phyloP scores from a whole-genome alignment of 1,140 invertebrate species.

The Eulimnadia texana region DNA sequence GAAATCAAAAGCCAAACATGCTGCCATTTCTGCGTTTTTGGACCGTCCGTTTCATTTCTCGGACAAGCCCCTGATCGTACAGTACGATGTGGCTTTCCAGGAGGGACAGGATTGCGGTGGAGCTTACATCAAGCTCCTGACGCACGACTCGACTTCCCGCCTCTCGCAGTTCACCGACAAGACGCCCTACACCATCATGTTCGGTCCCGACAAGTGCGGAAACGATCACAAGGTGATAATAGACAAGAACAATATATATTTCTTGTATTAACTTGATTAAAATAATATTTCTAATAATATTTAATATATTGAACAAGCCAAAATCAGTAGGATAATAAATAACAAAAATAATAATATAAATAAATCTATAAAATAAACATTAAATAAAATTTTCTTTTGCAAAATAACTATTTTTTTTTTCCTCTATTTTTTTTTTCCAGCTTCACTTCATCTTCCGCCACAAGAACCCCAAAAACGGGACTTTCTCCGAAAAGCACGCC shows the following conservation, averaged over 20 bases:
- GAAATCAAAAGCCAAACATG: conserved; percentile 90
- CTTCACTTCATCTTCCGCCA: conserved; percentile 96
- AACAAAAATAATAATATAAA: too few species aligned
- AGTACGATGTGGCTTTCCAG: conserved; percentile 80
- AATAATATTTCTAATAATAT: too few species aligned
- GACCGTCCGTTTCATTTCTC: conserved; percentile 69
- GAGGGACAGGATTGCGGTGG: conserved; percentile 98
- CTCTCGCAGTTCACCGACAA: conserved; percentile 82
- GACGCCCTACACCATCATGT: conserved; percentile 96
- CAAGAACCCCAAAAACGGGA: conserved; percentile 85
- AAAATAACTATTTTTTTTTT: background rate
- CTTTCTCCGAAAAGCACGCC: conserved; percentile 76
- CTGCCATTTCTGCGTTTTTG: conserved; percentile 79
- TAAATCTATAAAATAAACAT: background rate
- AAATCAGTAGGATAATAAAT: too few species aligned
- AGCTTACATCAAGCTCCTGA: conserved; percentile 88
- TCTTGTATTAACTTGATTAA: too few species aligned
- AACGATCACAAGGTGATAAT: conserved; percentile 65
- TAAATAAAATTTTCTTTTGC: too few species aligned
- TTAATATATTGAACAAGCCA: too few species aligned
- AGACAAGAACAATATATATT: background rate
- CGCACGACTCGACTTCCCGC: conserved; percentile 45
- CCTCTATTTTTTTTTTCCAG: conserved; percentile 31
- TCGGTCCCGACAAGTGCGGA: conserved; percentile 98
- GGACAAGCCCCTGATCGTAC: conserved; percentile 76